A percentile compares a stretch with the other conserved stretches of the same genome.
These are phyloP conservation scores for Antheraea yamamai DNA, from an alignment of 2,888 invertebrate species.

Conservation along the genomic window DNA sequence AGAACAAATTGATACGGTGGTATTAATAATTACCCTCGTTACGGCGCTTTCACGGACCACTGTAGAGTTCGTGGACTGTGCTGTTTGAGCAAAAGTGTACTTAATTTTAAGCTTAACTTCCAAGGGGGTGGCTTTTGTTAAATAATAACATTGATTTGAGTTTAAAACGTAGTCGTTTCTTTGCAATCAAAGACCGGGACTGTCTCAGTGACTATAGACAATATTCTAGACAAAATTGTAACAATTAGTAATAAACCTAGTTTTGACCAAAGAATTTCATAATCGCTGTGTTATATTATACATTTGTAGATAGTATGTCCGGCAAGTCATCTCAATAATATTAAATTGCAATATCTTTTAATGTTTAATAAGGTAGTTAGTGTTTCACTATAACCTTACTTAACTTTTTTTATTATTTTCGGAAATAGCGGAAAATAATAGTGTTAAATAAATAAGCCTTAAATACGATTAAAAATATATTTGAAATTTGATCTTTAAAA, in stretches of 20 bases:
- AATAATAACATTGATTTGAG: background rate
- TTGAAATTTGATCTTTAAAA: too few species aligned
- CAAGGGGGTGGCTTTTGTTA: slow-evolving; percentile 26
- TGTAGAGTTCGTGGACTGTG: slow-evolving; percentile 2
- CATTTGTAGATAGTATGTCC: too few species aligned
- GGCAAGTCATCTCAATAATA: too few species aligned
- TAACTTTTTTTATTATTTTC: too few species aligned
- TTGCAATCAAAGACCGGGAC: background rate
- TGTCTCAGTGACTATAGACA: background rate
- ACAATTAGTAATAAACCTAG: background rate
- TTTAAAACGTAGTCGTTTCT: background rate
- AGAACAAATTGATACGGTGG: slow-evolving; percentile 36
- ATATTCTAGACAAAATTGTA: background rate
- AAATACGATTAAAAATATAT: too few species aligned
- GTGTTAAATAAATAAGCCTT: too few species aligned
- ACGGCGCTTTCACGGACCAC: slow-evolving; percentile 6
- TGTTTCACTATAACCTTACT: too few species aligned
- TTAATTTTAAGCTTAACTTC: slow-evolving; percentile 13
- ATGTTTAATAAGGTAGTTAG: too few species aligned
- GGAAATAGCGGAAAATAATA: too few species aligned
- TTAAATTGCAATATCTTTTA: too few species aligned
- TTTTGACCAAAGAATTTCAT: background rate
- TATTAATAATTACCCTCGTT: slow-evolving; percentile 51
- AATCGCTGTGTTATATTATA: too few species aligned
- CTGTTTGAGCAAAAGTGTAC: background rate